Evolutionary conservation across 2,797 vertebrate genomes (phyloP), one percentile per base, ranked within the genome.

Genomic region (Lepus townsendii): DNA sequence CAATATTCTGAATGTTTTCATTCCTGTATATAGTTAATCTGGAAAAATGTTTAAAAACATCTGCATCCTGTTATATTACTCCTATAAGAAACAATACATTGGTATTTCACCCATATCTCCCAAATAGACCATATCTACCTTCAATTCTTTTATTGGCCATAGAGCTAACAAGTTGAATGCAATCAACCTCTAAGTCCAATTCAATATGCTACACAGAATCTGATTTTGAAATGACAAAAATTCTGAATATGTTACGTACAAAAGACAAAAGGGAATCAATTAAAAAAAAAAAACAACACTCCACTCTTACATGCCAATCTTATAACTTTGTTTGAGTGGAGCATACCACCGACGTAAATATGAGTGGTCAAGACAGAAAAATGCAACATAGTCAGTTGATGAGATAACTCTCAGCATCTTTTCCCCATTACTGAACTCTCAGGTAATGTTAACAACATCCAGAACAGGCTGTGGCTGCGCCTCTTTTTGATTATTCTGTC

Each of bases 401-500:
- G 57, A 80, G 63, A 93, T 88, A 88, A 80, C 52, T 32, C 14
- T 27, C 60, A 73, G 30, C 68, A 80, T 71, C 65, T 92, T 95
- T 95, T 92, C 16, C 83, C 26, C 47, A 82, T 87, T 89, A 89
- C 88, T 97, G 68, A 93, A 60, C 87, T 79, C 93, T 96, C 90
- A 91, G 94, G 75, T 95, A 65, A 89, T 24, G 50, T 47, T 93
- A 92, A 97, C 82, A 94, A 90, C 54, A 73, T 92, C 35, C 83
- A 92, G 75, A 88, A 35, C 10, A 89, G 42, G 76, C 50, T 75
- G 52, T 26, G 83, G 69, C 10, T 50, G 12, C 8, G 2, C 75
- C 65, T 96, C 32, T 80, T 97, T 57, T 90, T 96, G 96, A 83
- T 78, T 91, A 78, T 77, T 90, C 73, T 95, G 50, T 96, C 91